Conservation (phyloP, 2,888 invertebrate genomes). For the Villa cingulata region DNA sequence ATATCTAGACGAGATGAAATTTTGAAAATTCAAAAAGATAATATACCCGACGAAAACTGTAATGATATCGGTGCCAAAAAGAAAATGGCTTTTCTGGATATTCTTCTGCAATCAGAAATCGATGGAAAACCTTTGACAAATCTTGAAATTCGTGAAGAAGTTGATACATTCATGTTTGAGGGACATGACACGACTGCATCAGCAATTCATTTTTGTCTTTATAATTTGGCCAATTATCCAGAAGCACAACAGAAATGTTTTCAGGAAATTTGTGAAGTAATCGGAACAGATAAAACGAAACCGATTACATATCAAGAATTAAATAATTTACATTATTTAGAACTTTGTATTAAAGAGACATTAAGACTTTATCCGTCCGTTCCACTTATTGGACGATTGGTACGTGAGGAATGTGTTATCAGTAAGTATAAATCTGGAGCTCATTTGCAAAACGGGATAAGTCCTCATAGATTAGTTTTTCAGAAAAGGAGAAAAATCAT, state of each 20-base stretch:
- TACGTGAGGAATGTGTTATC: conserved; percentile 29
- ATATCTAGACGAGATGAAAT: conserved; percentile 34
- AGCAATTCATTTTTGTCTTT: conserved; percentile 39
- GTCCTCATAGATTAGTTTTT: too few species aligned
- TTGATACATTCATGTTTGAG: conserved; percentile 62
- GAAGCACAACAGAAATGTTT: conserved; percentile 38
- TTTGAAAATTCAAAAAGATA: conserved; percentile 13
- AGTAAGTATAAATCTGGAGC: conserved; percentile 21
- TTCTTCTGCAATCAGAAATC: conserved; percentile 45
- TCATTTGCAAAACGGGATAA: too few species aligned
- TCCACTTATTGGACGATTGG: conserved; percentile 29
- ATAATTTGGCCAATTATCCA: conserved; percentile 36
- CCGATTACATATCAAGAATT: conserved; percentile 28
- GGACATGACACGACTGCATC: conserved; percentile 42
- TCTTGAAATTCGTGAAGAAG: conserved; percentile 50
- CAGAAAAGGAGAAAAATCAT: too few species aligned
- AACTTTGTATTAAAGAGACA: conserved; percentile 33
- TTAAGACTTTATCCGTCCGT: conserved; percentile 32
- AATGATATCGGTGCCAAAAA: conserved; percentile 46
- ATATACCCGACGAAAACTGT: not conserved
- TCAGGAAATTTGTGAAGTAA: conserved; percentile 34
- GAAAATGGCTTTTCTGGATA: conserved; percentile 53
- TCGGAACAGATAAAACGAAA: conserved; percentile 18
- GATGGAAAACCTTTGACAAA: conserved; percentile 45
- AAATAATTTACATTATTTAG: conserved; percentile 29